Conservation (phyloP, 2,888 invertebrate species). For the Napeogenes sylphis region DNA sequence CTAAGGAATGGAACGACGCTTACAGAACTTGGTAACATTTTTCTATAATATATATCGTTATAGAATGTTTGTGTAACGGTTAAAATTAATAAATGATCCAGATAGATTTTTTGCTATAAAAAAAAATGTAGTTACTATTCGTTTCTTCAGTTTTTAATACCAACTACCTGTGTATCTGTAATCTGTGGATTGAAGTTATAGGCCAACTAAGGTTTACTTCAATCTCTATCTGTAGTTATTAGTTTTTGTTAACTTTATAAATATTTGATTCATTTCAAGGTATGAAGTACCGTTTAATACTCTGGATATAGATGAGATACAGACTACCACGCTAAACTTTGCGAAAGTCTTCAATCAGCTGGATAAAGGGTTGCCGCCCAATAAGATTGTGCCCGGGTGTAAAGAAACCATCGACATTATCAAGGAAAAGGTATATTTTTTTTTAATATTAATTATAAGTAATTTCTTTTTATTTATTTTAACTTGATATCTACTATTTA, state of each 20-base stretch:
- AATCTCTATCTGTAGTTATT: background rate
- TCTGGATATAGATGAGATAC: constrained; percentile 85
- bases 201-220: background rate
- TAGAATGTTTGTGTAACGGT: no score
- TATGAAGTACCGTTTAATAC: constrained; percentile 76
- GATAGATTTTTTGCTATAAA: no score
- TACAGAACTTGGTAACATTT: constrained; percentile 79
- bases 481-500: no score
- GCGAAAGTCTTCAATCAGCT: constrained; percentile 85
- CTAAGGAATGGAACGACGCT: constrained; percentile 84
- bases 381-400: constrained; percentile 86
- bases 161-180: no score
- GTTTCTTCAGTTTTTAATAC: no score
- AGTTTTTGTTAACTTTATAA: no score
- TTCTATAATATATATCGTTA: background rate
- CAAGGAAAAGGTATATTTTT: constrained; percentile 81
- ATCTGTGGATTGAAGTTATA: no score
- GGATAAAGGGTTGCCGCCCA: constrained; percentile 89
- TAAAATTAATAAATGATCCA: no score
- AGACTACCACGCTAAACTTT: constrained; percentile 80
- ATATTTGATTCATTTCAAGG: constrained; percentile 39
- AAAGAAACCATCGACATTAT: constrained; percentile 87
- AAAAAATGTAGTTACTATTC: no score
- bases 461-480: background rate
- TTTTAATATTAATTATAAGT: background rate